Conservation (phyloP, 2,888 invertebrate species). For the Nasonia oneida region DNA sequence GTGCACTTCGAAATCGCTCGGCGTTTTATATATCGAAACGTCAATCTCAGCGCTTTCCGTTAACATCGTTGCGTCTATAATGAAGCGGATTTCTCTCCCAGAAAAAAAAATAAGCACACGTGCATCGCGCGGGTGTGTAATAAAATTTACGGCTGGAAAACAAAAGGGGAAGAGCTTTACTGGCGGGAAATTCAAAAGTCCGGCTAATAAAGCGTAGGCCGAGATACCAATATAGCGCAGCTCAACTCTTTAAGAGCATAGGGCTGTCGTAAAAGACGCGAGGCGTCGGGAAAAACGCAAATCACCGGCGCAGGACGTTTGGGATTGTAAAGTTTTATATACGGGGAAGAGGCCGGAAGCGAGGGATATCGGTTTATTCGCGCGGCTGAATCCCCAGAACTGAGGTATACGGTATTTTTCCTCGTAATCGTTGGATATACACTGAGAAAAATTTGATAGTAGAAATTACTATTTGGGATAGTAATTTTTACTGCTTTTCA, state of each 20-base stretch:
- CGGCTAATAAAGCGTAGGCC: background rate
- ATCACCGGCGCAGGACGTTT: slow-evolving; percentile 15
- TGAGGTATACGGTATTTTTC: background rate
- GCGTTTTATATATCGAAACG: background rate
- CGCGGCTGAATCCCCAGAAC: background rate
- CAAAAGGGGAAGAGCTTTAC: background rate
- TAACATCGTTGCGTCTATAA: background rate
- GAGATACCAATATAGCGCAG: background rate
- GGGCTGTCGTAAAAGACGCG: background rate
- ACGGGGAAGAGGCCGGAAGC: background rate
- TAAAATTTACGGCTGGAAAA: slow-evolving; percentile 4
- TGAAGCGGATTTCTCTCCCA: background rate
- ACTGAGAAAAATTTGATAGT: too few species aligned
- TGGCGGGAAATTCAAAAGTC: background rate
- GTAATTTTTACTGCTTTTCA: too few species aligned
- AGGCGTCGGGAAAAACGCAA: background rate
- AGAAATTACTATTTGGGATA: too few species aligned
- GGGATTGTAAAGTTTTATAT: slow-evolving; percentile 11
- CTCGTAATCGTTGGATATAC: background rate
- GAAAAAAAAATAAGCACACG: background rate
- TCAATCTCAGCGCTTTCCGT: background rate
- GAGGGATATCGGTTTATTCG: background rate
- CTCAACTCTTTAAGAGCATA: slow-evolving; percentile 2
- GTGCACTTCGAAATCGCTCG: background rate
- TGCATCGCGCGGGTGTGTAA: background rate